These are phyloP conservation scores for Hyposmocoma kahamanoa DNA, from an alignment of 1,140 invertebrate species.

Conservation along the genomic window DNA sequence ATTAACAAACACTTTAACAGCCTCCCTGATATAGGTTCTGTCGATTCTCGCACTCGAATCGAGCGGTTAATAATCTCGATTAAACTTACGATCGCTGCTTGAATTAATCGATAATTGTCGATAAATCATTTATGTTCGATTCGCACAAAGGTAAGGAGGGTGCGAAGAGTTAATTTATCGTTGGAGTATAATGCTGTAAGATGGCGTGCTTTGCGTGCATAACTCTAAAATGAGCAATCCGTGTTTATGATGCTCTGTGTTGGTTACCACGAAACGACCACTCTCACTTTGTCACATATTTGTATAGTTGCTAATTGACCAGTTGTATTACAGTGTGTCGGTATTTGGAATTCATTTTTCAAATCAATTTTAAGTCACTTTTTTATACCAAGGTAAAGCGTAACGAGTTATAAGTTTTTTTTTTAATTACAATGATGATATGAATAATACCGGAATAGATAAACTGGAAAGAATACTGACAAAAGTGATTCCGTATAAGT, in stretches of 20 bases:
- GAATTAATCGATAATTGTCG: constrained; percentile 72
- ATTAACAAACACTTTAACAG: constrained; percentile 27
- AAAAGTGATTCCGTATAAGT: no score
- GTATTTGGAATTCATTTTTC: no score
- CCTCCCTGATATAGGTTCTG: constrained; percentile 28
- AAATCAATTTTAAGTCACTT: no score
- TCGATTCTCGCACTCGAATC: constrained; percentile 29
- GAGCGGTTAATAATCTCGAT: constrained; percentile 49
- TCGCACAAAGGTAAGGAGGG: constrained; percentile 57
- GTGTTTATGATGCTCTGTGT: constrained; percentile 54
- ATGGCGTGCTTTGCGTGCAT: constrained; percentile 57
- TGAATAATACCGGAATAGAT: no score
- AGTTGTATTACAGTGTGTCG: no score
- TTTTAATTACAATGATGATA: no score
- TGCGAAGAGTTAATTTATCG: constrained; percentile 66
- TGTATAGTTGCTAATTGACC: no score
- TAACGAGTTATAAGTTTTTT: no score
- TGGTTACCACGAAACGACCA: no score
- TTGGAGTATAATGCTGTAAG: constrained; percentile 32
- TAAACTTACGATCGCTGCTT: constrained; percentile 67
- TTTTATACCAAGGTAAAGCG: no score
- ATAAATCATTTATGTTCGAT: constrained; percentile 70
- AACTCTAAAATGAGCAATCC: constrained; percentile 47
- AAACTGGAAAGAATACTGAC: no score
- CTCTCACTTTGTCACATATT: no score